phyloP scores from a whole-genome alignment of 2,113 vertebrate species.

The Cynoglossus semilaevis region DNA sequence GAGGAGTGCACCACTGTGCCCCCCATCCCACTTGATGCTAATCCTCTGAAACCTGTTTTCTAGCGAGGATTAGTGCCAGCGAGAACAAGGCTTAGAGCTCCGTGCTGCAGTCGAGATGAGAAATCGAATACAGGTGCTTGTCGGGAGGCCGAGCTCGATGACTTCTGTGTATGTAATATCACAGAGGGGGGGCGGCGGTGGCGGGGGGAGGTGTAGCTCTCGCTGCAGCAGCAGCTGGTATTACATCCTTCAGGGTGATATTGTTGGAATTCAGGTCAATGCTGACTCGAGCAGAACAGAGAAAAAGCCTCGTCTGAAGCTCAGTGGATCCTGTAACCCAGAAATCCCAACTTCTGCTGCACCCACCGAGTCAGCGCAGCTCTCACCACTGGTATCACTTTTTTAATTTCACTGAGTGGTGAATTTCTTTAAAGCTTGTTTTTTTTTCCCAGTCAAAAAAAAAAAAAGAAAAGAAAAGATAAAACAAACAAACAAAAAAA shows the following conservation, averaged over 20 bases:
- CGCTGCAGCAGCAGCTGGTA: conserved; percentile 49
- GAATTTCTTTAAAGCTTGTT: background rate
- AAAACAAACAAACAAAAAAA: no score
- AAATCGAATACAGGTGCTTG: conserved; percentile 74
- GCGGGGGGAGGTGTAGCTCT: conserved; percentile 12
- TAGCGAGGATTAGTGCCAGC: conserved; percentile 71
- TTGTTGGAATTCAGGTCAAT: conserved; percentile 70
- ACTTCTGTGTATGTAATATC: conserved; percentile 61
- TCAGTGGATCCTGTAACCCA: conserved; percentile 57
- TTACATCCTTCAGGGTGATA: conserved; percentile 64
- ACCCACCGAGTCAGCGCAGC: conserved; percentile 6
- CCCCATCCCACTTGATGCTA: conserved; percentile 66
- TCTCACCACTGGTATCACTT: background rate
- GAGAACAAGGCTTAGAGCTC: conserved; percentile 74
- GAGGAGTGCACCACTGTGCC: conserved; percentile 23
- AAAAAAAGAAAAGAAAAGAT: no score
- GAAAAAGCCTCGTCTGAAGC: conserved; percentile 41
- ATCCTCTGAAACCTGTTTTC: conserved; percentile 78
- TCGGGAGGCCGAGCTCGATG: conserved; percentile 54
- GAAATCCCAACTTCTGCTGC: conserved; percentile 33
- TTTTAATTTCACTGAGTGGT: background rate
- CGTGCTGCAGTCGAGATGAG: conserved; percentile 65
- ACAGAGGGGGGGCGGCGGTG: conserved; percentile 19
- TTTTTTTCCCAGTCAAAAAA: no score
- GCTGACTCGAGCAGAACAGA: conserved; percentile 66